Evolutionary conservation across 2,797 vertebrate species (phyloP).

Genomic region (Coranthus polyacanthus): DNA sequence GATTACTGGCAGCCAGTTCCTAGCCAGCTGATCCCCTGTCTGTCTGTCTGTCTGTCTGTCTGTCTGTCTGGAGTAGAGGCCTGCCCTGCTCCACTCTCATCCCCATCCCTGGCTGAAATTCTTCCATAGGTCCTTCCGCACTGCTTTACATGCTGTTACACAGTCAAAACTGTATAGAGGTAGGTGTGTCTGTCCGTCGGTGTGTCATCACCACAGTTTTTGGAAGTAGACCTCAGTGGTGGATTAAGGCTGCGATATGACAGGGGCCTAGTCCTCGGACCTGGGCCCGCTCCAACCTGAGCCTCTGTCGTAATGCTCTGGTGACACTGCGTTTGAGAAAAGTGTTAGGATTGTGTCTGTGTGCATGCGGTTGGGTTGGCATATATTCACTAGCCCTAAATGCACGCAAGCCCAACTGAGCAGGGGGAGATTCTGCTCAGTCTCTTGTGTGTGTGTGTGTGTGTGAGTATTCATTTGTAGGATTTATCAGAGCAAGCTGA

Average conservation of each 20-base stretch:
- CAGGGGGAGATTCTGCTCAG: conserved; percentile 12
- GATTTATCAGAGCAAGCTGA: conserved; percentile 14
- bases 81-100: conserved; percentile 31
- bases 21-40: conserved; percentile 44
- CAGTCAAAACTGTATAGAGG: conserved; percentile 1
- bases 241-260: conserved; percentile 56
- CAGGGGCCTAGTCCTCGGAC: conserved; percentile 23
- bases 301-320: conserved; percentile 19
- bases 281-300: conserved; percentile 42
- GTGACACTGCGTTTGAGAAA: conserved; percentile 5
- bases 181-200: conserved; percentile 34
- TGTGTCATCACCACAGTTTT: conserved; percentile 35
- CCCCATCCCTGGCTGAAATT: conserved; percentile 39
- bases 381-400: background rate
- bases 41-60: conserved; percentile 17
- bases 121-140: conserved; percentile 14
- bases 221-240: conserved; percentile 36
- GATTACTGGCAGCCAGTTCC: conserved; percentile 38
- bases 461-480: conserved; percentile 15
- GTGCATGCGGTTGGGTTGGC: background rate
- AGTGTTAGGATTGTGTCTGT: background rate
- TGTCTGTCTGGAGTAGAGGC: conserved; percentile 15
- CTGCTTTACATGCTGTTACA: background rate
- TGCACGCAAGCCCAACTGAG: conserved; percentile 1
- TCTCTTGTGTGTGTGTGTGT: conserved; percentile 7